Evolutionary conservation across 2,888 invertebrate species (phyloP).

Genomic region (Drosophila meridiana): DNA sequence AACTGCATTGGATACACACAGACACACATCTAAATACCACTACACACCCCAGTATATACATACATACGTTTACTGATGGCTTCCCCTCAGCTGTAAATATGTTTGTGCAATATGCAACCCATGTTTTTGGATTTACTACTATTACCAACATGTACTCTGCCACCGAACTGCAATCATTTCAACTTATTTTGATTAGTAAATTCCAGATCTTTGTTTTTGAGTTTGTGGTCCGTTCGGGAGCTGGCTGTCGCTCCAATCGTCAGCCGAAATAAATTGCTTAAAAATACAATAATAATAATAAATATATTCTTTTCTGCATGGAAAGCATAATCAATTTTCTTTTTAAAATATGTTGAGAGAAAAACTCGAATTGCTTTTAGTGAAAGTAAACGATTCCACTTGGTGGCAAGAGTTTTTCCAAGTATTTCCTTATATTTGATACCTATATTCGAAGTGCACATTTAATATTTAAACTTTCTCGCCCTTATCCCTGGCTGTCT

Average conservation of each 20-base stretch:
- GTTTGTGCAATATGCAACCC: constrained; percentile 84
- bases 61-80: constrained; percentile 66
- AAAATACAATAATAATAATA: neutral
- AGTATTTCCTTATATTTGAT: constrained; percentile 36
- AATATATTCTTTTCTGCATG: constrained; percentile 38
- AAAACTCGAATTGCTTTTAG: constrained; percentile 22
- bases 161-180: constrained; percentile 26
- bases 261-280: constrained; percentile 12
- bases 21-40: constrained; percentile 23
- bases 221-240: constrained; percentile 16
- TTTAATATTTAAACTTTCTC: constrained; percentile 38
- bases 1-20: constrained; percentile 27
- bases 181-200: constrained; percentile 8
- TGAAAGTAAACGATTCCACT: constrained; percentile 10
- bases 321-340: constrained; percentile 20
- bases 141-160: constrained; percentile 35
- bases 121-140: constrained; percentile 51
- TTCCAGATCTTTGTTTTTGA: neutral
- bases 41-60: constrained; percentile 25
- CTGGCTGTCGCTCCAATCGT: constrained; percentile 1
- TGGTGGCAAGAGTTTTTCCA: constrained; percentile 16
- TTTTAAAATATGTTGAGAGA: constrained; percentile 11
- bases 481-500: constrained; percentile 28
- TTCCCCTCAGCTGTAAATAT: constrained; percentile 82
- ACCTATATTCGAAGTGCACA: constrained; percentile 56